Base-by-base conservation (phyloP, 1,140 invertebrate species). In the Anagrus nilaparvatae region DNA sequence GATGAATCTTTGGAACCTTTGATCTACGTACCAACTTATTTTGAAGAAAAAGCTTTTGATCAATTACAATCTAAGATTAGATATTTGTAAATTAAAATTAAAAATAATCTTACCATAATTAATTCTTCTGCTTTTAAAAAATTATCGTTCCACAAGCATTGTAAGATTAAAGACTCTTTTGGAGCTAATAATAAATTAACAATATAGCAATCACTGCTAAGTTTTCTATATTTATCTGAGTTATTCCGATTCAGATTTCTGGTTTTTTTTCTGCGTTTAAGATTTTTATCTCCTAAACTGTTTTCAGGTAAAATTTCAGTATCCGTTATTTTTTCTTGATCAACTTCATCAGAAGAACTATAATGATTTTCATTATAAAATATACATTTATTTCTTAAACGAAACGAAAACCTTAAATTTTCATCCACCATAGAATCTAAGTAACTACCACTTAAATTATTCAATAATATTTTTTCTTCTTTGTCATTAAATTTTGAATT, bases 111-210 rank as follows among this genome's bases (percentile, higher is more conserved):
- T 54, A 65, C 63, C 57, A 63, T 40, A 28, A 64, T 54, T 14
- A 64, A 51, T 40, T 58, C 42, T 32, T 53, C 47, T 3, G 61
- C 63, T 43, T 55, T 57, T 0, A n/a, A 21, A 40, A 56, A 57
- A 49, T 65, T 51, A 13, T 44, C 46, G 40, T 53, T 63, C 61
- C 61, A 62, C 7, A 66, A 46, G 36, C 60, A 66, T 24, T 57
- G 54, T 9, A 65, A 38, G 14, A 63, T 45, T 10, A 63, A 42
- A 20, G 52, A 61, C 37, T 62, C 57, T 28, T 53, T 56, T 2
- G 60, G 53, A 4, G 62, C 52, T 3, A 64, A 16, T 58, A 66
- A 60, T 19, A 52, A 48, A 38, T 62, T 66, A 1, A 66, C 37
- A 18, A 63, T 55, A 19, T n/a, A n/a, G n/a, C n/a, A n/a, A n/a